phyloP scores from a whole-genome alignment of 2,888 invertebrate genomes.

The Seira musarum region DNA sequence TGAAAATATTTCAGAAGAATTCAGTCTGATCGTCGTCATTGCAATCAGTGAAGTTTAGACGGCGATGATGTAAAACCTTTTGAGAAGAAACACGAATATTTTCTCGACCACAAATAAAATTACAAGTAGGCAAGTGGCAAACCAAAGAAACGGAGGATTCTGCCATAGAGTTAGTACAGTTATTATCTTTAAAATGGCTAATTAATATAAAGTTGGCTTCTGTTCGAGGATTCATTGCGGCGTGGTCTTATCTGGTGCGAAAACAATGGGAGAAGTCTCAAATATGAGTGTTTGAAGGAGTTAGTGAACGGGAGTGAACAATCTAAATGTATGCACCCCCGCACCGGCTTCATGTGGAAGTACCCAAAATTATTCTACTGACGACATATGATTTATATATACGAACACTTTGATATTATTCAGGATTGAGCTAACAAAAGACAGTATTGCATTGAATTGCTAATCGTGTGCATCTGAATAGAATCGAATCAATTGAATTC shows the following conservation, averaged over 20 bases:
- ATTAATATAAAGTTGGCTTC: background rate
- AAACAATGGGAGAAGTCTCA: too few species aligned
- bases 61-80: background rate
- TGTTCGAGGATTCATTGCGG: too few species aligned
- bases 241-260: too few species aligned
- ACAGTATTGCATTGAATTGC: too few species aligned
- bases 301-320: too few species aligned
- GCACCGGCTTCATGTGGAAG: too few species aligned
- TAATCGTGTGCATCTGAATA: too few species aligned
- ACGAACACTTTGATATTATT: background rate
- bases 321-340: too few species aligned
- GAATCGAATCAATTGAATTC: background rate
- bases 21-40: background rate
- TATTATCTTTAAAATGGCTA: background rate
- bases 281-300: too few species aligned
- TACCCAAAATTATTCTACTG: background rate
- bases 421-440: background rate
- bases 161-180: background rate
- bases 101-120: background rate
- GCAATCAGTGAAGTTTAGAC: background rate
- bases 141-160: background rate
- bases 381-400: background rate
- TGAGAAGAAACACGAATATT: background rate
- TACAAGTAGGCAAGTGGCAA: background rate
- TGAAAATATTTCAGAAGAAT: background rate